A percentile compares a stretch with the other conserved stretches of the same genome.
phyloP scores from a whole-genome alignment of 2,797 vertebrate species.

The Echiichthys vipera region DNA sequence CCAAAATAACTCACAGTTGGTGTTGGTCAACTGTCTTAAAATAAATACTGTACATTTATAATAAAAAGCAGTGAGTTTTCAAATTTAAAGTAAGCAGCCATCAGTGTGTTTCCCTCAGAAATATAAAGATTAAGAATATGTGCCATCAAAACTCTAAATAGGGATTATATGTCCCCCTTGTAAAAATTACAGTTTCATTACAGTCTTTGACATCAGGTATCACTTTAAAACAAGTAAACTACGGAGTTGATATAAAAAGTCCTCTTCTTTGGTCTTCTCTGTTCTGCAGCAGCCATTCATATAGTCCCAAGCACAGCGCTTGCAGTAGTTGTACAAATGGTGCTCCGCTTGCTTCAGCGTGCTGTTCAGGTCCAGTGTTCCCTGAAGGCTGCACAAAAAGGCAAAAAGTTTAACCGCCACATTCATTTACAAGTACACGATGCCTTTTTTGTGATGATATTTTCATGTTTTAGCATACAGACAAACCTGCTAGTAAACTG shows the following conservation, averaged over 20 bases:
- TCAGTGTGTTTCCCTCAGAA: slow-evolving; percentile 41
- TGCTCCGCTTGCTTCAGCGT: slow-evolving; percentile 84
- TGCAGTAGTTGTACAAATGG: slow-evolving; percentile 87
- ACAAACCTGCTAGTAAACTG: slow-evolving; percentile 84
- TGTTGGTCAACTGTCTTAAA: slow-evolving; percentile 29
- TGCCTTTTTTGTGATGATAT: neutral
- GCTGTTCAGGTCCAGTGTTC: slow-evolving; percentile 84
- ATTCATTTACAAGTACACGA: slow-evolving; percentile 5
- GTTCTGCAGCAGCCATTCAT: slow-evolving; percentile 61
- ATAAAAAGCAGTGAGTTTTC: slow-evolving; percentile 12
- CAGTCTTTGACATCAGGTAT: slow-evolving; percentile 1
- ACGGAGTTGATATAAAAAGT: slow-evolving; percentile 83
- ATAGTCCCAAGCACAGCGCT: slow-evolving; percentile 78
- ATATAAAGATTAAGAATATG: slow-evolving; percentile 28
- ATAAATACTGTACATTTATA: slow-evolving; percentile 67
- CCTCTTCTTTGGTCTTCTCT: slow-evolving; percentile 75
- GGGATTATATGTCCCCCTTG: slow-evolving; percentile 9
- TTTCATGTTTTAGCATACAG: neutral
- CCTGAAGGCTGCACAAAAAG: slow-evolving; percentile 79
- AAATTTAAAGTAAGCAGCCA: slow-evolving; percentile 43
- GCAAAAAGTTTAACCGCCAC: neutral
- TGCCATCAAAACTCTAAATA: slow-evolving; percentile 30
- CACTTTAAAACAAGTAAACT: slow-evolving; percentile 83
- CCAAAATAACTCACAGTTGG: neutral
- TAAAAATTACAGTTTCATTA: slow-evolving; percentile 18